Base-by-base conservation (phyloP, 2,113 vertebrate genomes). In the Amphiprion percula region DNA sequence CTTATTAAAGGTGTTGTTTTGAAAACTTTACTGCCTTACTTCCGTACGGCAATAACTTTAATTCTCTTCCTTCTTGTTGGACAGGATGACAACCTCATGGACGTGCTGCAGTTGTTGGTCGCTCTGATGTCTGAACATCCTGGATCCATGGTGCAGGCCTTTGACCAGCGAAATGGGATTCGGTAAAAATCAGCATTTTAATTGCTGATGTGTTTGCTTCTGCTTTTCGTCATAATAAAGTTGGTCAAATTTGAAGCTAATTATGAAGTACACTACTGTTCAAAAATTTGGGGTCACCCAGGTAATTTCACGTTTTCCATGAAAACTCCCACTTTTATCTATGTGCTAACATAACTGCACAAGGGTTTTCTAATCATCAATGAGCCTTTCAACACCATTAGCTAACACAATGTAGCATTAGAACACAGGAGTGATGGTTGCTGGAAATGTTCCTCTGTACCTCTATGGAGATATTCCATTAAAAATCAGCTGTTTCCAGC, bases 61-160 rank as follows among this genome's bases (percentile, higher is more conserved):
- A 17, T 12, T 21, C 28, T 21, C 7, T 67, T 64, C 47, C 10
- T 60, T 7, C 66, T 15, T 82, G 10, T 77, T 55, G 59, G 58
- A 5, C 91, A 99, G 98, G 98, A 99, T 91, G 98, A 99, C 91
- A 99, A 99, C 91, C 94, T 99, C 81, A 98, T 99, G 95, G 98
- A 99, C 88, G 97, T 99, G 44, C 95, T 99, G 62, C 98, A 99
- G 90, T 90, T 99, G 76, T 92, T 99, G 87, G 98, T 99, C 84
- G 98, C 98, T 81, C 91, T 99, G 85, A 99, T 99, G 97, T 96
- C 98, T 73, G 98, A 99, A 89, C 97, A 99, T 78, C 98, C 98
- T 1, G 90, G 90, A 41, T 96, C 98, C 53, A 97, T 99, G 97
- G 95, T 97, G 74, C 96, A 97, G 89, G 98, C 97, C 74, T 99